Evolutionary conservation across 2,113 vertebrate genomes (phyloP).

Genomic region (Glaucidium brasilianum): DNA sequence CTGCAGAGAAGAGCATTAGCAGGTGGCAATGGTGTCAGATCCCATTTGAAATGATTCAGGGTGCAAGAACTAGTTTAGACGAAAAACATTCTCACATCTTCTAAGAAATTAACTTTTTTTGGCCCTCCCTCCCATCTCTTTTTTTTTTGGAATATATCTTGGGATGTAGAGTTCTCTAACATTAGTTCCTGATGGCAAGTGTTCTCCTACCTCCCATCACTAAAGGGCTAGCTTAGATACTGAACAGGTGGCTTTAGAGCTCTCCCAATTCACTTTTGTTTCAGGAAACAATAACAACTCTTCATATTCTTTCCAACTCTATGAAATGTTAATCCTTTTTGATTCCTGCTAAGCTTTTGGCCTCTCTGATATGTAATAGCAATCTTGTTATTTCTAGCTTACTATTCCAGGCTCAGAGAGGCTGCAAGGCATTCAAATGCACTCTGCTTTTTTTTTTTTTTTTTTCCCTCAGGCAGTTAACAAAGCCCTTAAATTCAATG

Average conservation of each 20-base stretch:
- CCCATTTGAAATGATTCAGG: background rate
- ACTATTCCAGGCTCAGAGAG: background rate
- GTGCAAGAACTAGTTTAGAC: background rate
- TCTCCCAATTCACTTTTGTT: background rate
- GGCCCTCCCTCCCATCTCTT: background rate
- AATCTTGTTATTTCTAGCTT: background rate
- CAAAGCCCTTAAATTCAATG: background rate
- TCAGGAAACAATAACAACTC: background rate
- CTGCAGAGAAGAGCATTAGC: rapidly evolving
- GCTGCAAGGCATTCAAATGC: background rate
- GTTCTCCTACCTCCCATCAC: background rate
- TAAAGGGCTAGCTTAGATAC: background rate
- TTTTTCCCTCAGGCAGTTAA: background rate
- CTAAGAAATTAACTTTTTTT: background rate
- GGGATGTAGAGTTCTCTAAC: background rate
- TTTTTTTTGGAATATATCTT: background rate
- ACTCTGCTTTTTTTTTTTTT: background rate
- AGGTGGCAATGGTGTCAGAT: background rate
- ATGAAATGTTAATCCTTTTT: background rate
- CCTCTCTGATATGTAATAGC: background rate
- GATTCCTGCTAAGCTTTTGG: background rate
- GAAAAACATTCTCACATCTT: background rate
- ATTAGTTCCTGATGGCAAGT: background rate
- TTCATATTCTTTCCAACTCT: background rate
- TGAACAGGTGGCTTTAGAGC: background rate